Percentiles rank a stretch among this genome's conserved stretches.
Conservation (phyloP, 2,113 vertebrate genomes). For the Phylloscopus trochiloides region DNA sequence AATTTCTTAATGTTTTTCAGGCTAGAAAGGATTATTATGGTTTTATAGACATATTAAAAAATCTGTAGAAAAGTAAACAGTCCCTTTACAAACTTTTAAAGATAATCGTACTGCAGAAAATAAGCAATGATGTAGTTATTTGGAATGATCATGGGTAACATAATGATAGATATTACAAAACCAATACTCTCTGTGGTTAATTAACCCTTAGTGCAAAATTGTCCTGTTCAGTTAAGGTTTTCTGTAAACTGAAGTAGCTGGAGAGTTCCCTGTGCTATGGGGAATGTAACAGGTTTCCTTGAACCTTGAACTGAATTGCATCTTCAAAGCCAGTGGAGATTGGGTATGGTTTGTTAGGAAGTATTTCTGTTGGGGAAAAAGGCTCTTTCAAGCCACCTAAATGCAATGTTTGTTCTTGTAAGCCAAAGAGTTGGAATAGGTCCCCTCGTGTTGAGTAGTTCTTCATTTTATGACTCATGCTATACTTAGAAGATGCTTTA, state of each 20-base stretch:
- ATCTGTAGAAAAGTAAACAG: neutral
- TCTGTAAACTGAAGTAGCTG: neutral
- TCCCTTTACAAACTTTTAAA: neutral
- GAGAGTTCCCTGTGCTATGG: neutral
- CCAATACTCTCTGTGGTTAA: neutral
- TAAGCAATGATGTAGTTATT: neutral
- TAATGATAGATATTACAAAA: neutral
- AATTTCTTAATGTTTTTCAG: neutral
- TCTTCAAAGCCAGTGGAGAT: neutral
- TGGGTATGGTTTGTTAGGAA: neutral
- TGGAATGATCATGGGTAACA: neutral
- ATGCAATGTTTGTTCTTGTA: neutral
- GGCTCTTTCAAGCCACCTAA: neutral
- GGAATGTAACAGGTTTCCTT: neutral
- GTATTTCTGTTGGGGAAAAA: neutral
- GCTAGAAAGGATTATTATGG: neutral
- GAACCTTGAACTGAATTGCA: neutral
- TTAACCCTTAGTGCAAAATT: neutral
- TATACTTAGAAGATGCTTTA: neutral
- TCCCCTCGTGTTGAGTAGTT: neutral
- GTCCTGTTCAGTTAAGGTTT: neutral
- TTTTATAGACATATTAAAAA: neutral
- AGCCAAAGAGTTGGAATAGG: neutral
- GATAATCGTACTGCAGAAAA: neutral
- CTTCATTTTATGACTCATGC: neutral